Conservation (phyloP, 2,797 vertebrate genomes). For the Phoeniculus purpureus region DNA sequence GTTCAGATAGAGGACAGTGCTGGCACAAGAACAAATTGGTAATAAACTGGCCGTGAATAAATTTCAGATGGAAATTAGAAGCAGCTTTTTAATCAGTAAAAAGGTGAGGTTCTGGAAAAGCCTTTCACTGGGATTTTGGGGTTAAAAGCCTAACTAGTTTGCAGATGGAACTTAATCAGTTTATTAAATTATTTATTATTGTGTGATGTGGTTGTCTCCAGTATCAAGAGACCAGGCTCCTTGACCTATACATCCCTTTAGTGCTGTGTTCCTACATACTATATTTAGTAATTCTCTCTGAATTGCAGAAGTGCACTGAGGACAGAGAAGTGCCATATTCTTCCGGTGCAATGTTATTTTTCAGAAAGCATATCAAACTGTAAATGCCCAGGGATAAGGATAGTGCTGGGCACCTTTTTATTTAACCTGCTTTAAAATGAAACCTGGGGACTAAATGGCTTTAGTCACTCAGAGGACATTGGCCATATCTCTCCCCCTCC, state of each 20-base stretch:
- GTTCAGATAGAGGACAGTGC: slow-evolving; percentile 64
- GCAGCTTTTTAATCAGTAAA: slow-evolving; percentile 56
- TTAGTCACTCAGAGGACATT: slow-evolving; percentile 14
- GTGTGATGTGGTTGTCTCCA: slow-evolving; percentile 20
- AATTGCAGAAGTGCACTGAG: neutral
- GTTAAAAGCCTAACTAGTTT: slow-evolving; percentile 11
- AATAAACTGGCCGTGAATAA: slow-evolving; percentile 58
- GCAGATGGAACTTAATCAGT: slow-evolving; percentile 41
- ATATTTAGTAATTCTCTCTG: slow-evolving; percentile 31
- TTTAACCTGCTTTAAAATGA: slow-evolving; percentile 37
- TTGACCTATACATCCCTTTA: slow-evolving; percentile 9
- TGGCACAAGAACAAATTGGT: slow-evolving; percentile 57
- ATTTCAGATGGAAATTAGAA: slow-evolving; percentile 67
- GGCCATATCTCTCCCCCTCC: slow-evolving; percentile 23
- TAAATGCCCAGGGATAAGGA: neutral
- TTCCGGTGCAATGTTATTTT: slow-evolving; percentile 7
- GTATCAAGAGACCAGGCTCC: neutral
- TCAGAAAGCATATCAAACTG: neutral
- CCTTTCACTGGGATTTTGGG: slow-evolving; percentile 53
- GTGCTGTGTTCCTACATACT: neutral
- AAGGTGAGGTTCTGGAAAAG: slow-evolving; percentile 41
- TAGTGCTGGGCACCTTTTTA: neutral
- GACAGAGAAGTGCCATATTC: neutral
- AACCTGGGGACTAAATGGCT: neutral
- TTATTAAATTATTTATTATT: slow-evolving; percentile 25